Base-by-base conservation (phyloP, 2,888 invertebrate species). In the Syritta pipiens region DNA sequence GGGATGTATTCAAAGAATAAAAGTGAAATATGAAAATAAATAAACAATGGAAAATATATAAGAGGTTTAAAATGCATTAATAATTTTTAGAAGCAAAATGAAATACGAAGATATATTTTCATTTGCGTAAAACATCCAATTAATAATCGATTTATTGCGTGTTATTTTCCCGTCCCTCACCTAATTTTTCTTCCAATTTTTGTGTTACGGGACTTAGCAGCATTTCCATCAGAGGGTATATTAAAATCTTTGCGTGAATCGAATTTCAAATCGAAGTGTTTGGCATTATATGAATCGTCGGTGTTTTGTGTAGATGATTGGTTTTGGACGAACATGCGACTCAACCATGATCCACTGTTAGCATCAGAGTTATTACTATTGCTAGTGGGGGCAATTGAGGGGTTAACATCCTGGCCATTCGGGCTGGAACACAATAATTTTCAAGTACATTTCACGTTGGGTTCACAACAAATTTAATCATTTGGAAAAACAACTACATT, bases 151-250 rank as follows among this genome's bases (percentile, higher is more conserved):
- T 51, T 53, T 74, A 40, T 53, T 65, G 53, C 65, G 48, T 62
- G 49, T 65, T 63, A 55, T 24, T 32, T 46, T 75, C 82, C 83
- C 83, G 83, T 83, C 89, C 88, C 89, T 89, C 89, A 90, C 90
- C 90, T 90, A 90, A 90, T 88, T 86, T 87, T 87, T 83, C 87
- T 87, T 87, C 89, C 89, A 85, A 86, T 84, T 84, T 88, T 87
- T 74, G 85, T 82, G 81, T 84, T 84, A 82, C 85, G 85, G 82
- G 84, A 83, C 83, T 87, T 87, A 81, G 87, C 86, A 75, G 86
- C 85, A 83, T 82, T 83, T 83, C 88, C 89, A 83, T 86, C 86
- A 65, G 83, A 81, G 79, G 89, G 89, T 83, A 85, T 87, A 88
- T 89, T 89, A 84, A 89, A 89, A 87, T 87, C 87, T 82, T 85